Percentiles rank a stretch among this genome's conserved stretches.
Evolutionary conservation across 2,888 invertebrate genomes (phyloP).

Genomic region (Petrolisthes cinctipes): DNA sequence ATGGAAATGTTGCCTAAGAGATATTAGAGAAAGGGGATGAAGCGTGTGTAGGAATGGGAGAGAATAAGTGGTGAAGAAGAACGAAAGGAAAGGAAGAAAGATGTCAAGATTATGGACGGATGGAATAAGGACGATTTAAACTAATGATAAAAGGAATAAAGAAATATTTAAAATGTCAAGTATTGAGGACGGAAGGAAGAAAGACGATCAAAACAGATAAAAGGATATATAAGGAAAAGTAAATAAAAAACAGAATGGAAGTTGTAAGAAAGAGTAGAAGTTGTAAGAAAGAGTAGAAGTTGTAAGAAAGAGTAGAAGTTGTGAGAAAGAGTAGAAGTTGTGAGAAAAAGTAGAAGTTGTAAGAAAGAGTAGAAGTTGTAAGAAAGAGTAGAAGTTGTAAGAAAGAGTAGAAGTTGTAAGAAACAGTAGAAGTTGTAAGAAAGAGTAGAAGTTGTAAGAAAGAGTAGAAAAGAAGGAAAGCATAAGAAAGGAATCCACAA

Average conservation of each 20-base stretch:
- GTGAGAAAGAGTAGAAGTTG: too few species aligned
- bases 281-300: background rate
- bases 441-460: too few species aligned
- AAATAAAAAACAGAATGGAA: background rate
- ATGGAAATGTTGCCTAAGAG: background rate
- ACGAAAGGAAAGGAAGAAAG: slow-evolving; percentile 6
- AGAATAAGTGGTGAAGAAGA: background rate
- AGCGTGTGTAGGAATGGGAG: background rate
- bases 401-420: background rate
- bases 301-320: background rate
- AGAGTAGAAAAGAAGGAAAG: too few species aligned
- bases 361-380: background rate
- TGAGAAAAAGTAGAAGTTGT: background rate
- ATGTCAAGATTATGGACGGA: too few species aligned
- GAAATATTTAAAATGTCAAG: background rate
- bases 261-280: background rate
- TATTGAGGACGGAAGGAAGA: background rate
- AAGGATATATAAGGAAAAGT: background rate
- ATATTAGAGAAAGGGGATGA: background rate
- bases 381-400: background rate
- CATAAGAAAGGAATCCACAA: too few species aligned
- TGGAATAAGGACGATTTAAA: slow-evolving; percentile 10
- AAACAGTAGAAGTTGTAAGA: too few species aligned
- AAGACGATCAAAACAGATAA: background rate
- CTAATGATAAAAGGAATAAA: background rate